Percentiles rank a stretch among this genome's conserved stretches.
Evolutionary conservation across 2,888 invertebrate genomes (phyloP).

Genomic region (Limnephilus marmoratus): DNA sequence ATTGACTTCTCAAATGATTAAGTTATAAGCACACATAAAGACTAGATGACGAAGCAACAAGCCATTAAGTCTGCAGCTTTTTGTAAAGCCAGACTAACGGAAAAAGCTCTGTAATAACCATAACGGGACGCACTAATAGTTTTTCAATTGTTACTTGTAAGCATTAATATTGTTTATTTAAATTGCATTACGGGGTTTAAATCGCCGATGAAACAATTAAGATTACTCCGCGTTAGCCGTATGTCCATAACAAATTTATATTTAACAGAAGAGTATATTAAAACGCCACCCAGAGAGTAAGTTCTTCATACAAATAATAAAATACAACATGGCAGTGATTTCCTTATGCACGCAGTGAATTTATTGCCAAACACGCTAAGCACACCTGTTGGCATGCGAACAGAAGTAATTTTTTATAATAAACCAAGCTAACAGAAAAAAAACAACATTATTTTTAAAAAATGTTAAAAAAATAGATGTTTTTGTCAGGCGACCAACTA

Average conservation of each 20-base stretch:
- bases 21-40: background rate
- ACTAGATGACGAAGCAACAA: background rate
- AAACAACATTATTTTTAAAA: background rate
- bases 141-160: background rate
- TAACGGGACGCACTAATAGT: background rate
- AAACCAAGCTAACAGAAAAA: background rate
- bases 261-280: background rate
- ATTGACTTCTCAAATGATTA: background rate
- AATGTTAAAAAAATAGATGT: background rate
- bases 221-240: background rate
- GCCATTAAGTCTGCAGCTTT: background rate
- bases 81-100: background rate
- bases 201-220: background rate
- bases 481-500: background rate
- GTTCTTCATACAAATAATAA: background rate
- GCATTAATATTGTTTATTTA: conserved; percentile 2
- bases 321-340: background rate
- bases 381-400: background rate
- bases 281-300: background rate
- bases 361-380: background rate
- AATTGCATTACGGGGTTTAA: background rate
- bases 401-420: background rate
- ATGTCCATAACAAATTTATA: background rate
- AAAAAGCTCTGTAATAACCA: background rate
- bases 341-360: background rate